phyloP scores from a whole-genome alignment of 2,888 invertebrate genomes.

The Drosophila histrio region DNA sequence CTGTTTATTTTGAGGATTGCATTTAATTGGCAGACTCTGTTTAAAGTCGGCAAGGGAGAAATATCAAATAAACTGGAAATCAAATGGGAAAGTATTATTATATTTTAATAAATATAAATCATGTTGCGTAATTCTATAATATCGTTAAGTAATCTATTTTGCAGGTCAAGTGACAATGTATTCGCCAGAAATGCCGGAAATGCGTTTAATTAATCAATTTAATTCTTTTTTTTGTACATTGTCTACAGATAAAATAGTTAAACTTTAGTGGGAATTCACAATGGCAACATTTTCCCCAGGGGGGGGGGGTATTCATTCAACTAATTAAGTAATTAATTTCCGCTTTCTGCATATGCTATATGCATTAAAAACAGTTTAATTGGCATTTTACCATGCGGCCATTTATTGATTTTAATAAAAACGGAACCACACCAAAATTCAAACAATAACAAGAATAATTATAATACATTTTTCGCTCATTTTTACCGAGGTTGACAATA shows the following conservation, averaged over 20 bases:
- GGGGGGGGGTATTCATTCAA: conserved; percentile 8
- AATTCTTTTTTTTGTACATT: too few species aligned
- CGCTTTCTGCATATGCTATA: conserved; percentile 34
- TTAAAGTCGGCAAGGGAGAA: neutral
- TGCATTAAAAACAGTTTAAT: conserved; percentile 55
- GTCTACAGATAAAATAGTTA: neutral
- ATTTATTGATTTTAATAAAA: conserved; percentile 68
- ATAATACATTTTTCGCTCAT: conserved; percentile 49
- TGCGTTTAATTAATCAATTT: conserved; percentile 9
- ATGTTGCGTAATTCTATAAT: neutral
- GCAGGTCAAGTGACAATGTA: conserved; percentile 1
- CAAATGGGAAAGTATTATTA: neutral
- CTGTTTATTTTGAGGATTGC: neutral
- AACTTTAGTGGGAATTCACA: neutral
- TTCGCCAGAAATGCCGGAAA: neutral
- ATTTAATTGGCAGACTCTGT: neutral
- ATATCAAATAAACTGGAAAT: neutral
- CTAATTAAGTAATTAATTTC: conserved; percentile 53
- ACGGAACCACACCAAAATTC: neutral
- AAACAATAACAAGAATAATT: conserved; percentile 46
- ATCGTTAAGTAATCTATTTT: neutral
- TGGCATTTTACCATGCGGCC: conserved; percentile 42
- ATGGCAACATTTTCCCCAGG: neutral
- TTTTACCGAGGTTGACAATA: conserved; percentile 45
- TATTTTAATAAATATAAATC: neutral